Conservation (phyloP, 37 sponge, comb jelly and placozoan genomes). For the Petrosia ficiformis region DNA sequence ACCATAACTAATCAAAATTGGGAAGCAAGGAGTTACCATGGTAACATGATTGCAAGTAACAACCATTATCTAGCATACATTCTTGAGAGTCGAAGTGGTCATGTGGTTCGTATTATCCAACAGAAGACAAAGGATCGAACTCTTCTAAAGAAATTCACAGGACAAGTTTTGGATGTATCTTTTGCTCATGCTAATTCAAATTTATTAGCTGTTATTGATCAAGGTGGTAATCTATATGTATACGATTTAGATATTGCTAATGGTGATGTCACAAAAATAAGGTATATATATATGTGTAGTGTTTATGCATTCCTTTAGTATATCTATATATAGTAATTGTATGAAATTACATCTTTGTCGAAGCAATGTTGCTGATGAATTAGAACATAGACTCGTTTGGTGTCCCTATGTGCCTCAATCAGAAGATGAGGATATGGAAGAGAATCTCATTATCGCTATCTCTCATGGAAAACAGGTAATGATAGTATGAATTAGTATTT, state of each 20-base stretch:
- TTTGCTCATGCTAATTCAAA: conserved; percentile 65
- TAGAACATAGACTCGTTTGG: background rate
- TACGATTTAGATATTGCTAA: conserved; percentile 56
- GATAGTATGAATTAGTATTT: too few relatives aligned
- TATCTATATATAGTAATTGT: background rate
- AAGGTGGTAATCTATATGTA: conserved; percentile 73
- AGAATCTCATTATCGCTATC: background rate
- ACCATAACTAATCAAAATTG: conserved; percentile 74
- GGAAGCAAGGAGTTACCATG: conserved; percentile 43
- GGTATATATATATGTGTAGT: background rate
- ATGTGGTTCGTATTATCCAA: conserved; percentile 77
- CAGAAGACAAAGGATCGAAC: conserved; percentile 44
- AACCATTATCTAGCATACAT: conserved; percentile 66
- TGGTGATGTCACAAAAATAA: conserved; percentile 19
- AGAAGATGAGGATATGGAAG: background rate
- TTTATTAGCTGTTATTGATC: conserved; percentile 76
- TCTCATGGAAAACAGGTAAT: too few relatives aligned
- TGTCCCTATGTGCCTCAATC: background rate
- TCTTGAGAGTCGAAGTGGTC: conserved; percentile 67
- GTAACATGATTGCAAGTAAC: conserved; percentile 71
- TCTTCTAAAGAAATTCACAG: conserved; percentile 73
- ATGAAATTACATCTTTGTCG: background rate
- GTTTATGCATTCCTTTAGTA: background rate
- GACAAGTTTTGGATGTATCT: conserved; percentile 69
- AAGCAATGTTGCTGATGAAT: background rate